Evolutionary conservation across 2,797 vertebrate species (phyloP), one percentile per base, ranked within the genome.

Genomic region (Spea hammondii): DNA sequence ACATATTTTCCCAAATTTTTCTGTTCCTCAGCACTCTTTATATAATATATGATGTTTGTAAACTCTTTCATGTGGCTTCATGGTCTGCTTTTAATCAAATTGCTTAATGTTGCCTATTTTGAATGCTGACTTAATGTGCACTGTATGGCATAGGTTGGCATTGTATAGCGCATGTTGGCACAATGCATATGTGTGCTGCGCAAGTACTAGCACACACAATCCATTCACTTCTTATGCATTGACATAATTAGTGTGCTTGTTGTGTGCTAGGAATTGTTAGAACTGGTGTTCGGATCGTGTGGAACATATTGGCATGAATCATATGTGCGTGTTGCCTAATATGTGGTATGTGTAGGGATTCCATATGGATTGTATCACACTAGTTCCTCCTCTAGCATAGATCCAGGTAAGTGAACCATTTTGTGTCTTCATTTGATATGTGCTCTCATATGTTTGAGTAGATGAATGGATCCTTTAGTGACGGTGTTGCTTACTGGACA

Each of bases 81-180:
- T 32, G 32, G 32, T 62, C 59, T 62, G 6, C n/a, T 62, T 4
- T 62, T 17, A 62, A 17, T 32, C 59, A 62, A 17, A 32, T 32
- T 17, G 4, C 3, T 62, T 7, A 17, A 6, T 62, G 14, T 6
- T 17, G 59, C 12, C n/a, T 10, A 10, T 57, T 57, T 5, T 13
- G 9, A 57, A 11, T 69, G 51, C 48, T 48, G 53, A 14, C 57
- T 77, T 5, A 50, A 32, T 54, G 60, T 70, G 7, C 46, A 65
- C 55, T 62, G 45, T 65, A 44, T 65, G 8, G 17, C 17, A 65
- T 60, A 72, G 76, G 45, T 65, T 72, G 76, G 69, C 69, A 78
- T 7, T 75, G 51, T n/a, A 1, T 48, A 53, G 8, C 46, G n/a
- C 60, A 64, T 11, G 51, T 76, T 53, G 32, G 32, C 49, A 45